Conservation (phyloP, 2,888 invertebrate genomes). For the Drosophila prostipennis region DNA sequence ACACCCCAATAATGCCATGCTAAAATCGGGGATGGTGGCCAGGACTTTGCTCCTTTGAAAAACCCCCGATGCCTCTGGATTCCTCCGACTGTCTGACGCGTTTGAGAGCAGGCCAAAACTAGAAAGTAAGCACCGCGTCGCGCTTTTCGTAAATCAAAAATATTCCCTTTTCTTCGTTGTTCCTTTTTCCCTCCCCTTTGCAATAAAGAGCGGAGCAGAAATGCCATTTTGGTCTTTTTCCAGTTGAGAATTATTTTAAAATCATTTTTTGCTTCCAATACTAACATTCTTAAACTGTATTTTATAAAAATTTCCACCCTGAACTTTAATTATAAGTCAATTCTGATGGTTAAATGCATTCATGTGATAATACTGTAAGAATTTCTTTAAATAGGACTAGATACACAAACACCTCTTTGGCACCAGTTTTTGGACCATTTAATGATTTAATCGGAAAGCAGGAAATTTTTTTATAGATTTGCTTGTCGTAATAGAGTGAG, state of each 20-base stretch:
- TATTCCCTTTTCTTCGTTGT: constrained; percentile 33
- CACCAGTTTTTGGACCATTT: no score
- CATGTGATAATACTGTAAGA: no score
- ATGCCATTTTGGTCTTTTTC: background rate
- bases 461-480: no score
- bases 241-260: background rate
- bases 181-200: constrained; percentile 14
- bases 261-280: no score
- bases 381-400: no score
- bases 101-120: constrained; percentile 57
- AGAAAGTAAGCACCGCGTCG: constrained; percentile 47
- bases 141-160: constrained; percentile 57
- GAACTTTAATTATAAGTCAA: no score
- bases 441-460: no score
- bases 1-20: constrained; percentile 26
- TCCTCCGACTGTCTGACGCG: constrained; percentile 70
- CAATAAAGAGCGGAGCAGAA: constrained; percentile 38
- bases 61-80: constrained; percentile 13
- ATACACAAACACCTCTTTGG: no score
- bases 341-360: no score
- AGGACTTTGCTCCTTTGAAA: constrained; percentile 8
- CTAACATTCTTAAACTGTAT: no score
- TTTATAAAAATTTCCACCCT: no score
- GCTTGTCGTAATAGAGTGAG: no score
- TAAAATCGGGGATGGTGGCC: constrained; percentile 48